These are phyloP conservation scores for Phenganax marumi DNA, from an alignment of 92 coral and sea anemone genomes.

Conservation along the genomic window DNA sequence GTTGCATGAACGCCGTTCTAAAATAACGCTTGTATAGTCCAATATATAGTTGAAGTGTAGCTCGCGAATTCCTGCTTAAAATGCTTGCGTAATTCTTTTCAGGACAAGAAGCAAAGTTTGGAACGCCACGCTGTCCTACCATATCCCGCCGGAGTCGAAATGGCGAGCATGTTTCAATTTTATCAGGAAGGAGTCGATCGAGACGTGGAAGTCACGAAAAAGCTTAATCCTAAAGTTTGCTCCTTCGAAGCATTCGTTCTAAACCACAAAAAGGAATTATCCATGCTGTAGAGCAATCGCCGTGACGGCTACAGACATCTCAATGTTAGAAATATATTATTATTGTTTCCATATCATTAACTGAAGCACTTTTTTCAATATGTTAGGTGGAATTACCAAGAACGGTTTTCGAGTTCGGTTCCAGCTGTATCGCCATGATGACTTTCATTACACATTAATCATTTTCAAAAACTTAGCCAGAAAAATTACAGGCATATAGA, in stretches of 20 bases:
- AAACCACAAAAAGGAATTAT: constrained; percentile 32
- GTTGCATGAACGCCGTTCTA: too few relatives aligned
- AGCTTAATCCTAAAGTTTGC: constrained; percentile 38
- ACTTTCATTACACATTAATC: too few relatives aligned
- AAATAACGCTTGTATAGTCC: background rate
- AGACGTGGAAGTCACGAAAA: constrained; percentile 31
- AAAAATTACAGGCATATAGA: too few relatives aligned
- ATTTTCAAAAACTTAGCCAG: too few relatives aligned
- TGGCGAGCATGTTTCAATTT: constrained; percentile 43
- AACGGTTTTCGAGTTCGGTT: too few relatives aligned
- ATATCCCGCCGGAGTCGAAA: constrained; percentile 25
- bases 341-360: too few relatives aligned
- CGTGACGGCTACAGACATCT: background rate
- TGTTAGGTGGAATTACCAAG: too few relatives aligned
- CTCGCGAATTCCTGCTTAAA: background rate
- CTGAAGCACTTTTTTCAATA: too few relatives aligned
- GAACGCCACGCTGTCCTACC: constrained; percentile 26
- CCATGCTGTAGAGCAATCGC: background rate
- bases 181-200: constrained; percentile 40
- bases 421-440: too few relatives aligned
- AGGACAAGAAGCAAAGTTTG: constrained; percentile 31
- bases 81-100: background rate
- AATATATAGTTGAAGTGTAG: background rate
- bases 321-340: too few relatives aligned
- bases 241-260: constrained; percentile 24